Conservation (phyloP, 2,888 invertebrate species). For the Cheilosia vernalis region DNA sequence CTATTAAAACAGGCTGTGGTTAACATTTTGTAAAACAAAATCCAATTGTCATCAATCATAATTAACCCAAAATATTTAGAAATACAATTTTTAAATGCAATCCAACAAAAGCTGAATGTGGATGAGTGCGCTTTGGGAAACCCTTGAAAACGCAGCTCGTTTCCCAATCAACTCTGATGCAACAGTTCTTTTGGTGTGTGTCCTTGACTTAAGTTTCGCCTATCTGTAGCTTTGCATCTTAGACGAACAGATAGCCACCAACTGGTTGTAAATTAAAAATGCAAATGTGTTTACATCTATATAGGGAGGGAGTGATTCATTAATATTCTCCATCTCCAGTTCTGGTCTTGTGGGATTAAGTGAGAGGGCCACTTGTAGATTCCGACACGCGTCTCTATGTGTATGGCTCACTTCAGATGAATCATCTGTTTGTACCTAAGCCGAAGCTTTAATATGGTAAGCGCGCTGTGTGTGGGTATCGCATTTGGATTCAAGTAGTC, state of each 20-base stretch:
- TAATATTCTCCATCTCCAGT: slow-evolving; percentile 39
- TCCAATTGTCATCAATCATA: slow-evolving; percentile 44
- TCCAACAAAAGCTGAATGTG: slow-evolving; percentile 4
- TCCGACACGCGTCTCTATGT: slow-evolving; percentile 51
- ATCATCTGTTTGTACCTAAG: slow-evolving; percentile 39
- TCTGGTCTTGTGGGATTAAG: slow-evolving; percentile 2
- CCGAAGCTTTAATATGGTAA: slow-evolving; percentile 41
- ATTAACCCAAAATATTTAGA: slow-evolving; percentile 15
- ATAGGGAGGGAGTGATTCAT: slow-evolving; percentile 48
- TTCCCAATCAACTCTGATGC: slow-evolving; percentile 26
- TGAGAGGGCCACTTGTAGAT: slow-evolving; percentile 24
- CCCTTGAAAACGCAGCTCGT: slow-evolving; percentile 30
- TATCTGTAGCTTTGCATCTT: neutral
- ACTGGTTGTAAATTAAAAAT: slow-evolving; percentile 46
- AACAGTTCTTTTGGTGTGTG: slow-evolving; percentile 19
- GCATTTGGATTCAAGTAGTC: slow-evolving; percentile 45
- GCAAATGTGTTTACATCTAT: slow-evolving; percentile 14
- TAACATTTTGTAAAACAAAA: slow-evolving; percentile 1
- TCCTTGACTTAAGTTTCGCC: slow-evolving; percentile 24
- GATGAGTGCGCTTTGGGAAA: neutral
- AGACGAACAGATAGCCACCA: slow-evolving; percentile 1
- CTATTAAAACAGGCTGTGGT: neutral
- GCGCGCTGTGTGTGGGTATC: slow-evolving; percentile 35
- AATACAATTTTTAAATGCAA: neutral
- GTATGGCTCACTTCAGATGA: slow-evolving; percentile 37